Percentiles rank a stretch among this genome's conserved stretches.
Conservation (phyloP, 2,797 vertebrate genomes). For the Falco berigora region DNA sequence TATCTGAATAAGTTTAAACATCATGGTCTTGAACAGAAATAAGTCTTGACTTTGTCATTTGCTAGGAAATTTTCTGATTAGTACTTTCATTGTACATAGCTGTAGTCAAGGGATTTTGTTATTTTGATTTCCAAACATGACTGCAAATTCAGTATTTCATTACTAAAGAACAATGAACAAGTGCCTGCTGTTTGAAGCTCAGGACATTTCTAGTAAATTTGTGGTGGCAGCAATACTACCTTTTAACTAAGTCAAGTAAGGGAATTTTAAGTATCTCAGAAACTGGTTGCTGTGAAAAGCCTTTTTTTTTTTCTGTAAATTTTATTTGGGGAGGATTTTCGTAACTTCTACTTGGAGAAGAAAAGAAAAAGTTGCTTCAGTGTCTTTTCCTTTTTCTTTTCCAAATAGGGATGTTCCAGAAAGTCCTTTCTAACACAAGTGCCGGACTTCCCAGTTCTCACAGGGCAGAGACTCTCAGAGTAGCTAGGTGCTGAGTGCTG, state of each 20-base stretch:
- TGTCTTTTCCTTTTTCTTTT: neutral
- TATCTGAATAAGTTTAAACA: neutral
- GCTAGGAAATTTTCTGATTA: neutral
- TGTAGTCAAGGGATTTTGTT: neutral
- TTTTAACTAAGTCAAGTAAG: neutral
- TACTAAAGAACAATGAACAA: neutral
- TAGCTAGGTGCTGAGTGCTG: neutral
- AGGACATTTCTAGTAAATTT: neutral
- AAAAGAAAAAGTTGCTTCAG: neutral
- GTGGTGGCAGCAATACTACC: neutral
- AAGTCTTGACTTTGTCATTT: neutral
- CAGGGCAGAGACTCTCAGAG: neutral
- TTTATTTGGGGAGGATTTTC: neutral
- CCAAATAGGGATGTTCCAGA: neutral
- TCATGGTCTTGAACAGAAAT: neutral
- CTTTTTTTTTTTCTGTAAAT: neutral
- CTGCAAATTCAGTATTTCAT: neutral
- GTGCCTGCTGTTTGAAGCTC: neutral
- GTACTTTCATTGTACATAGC: neutral
- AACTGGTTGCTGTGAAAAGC: neutral
- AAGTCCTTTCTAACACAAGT: neutral
- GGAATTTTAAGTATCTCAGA: neutral
- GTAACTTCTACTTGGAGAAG: neutral
- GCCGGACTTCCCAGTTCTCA: neutral
- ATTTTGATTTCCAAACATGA: conserved; percentile 11